These are phyloP conservation scores for Cenopis cana DNA, from an alignment of 2,888 invertebrate genomes.

Conservation along the genomic window DNA sequence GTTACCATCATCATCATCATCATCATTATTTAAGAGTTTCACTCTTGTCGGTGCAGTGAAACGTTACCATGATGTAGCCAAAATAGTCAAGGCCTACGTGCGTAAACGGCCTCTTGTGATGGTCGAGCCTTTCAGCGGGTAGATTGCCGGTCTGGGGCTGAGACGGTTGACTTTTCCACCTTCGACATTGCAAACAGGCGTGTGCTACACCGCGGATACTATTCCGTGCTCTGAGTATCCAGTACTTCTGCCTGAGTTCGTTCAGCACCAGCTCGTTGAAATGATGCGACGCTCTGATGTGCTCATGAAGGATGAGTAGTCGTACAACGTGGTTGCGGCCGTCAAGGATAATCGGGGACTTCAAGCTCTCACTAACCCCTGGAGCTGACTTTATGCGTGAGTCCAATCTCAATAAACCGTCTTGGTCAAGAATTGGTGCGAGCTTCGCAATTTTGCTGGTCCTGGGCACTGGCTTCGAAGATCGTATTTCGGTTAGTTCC, in stretches of 20 bases:
- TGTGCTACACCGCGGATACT: neutral
- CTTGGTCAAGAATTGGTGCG: constrained; percentile 1
- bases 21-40: no score
- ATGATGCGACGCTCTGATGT: neutral
- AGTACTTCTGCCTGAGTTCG: neutral
- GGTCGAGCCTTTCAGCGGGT: no score
- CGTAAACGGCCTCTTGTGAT: no score
- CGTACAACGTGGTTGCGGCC: constrained; percentile 11
- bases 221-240: neutral
- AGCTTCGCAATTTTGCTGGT: neutral
- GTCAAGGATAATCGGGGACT: constrained; percentile 14
- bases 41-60: no score
- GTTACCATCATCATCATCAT: no score
- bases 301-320: neutral
- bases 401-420: constrained; percentile 3
- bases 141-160: no score
- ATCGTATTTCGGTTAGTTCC: neutral
- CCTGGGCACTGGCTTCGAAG: constrained; percentile 9
- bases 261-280: constrained; percentile 6
- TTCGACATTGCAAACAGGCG: no score
- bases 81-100: no score
- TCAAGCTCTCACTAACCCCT: neutral
- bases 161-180: no score
- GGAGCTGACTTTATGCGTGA: constrained; percentile 11
- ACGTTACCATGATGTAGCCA: no score